Percentiles rank a stretch among this genome's conserved stretches.
These are phyloP conservation scores for Allygus modestus DNA, from an alignment of 2,888 invertebrate genomes.

Conservation along the genomic window DNA sequence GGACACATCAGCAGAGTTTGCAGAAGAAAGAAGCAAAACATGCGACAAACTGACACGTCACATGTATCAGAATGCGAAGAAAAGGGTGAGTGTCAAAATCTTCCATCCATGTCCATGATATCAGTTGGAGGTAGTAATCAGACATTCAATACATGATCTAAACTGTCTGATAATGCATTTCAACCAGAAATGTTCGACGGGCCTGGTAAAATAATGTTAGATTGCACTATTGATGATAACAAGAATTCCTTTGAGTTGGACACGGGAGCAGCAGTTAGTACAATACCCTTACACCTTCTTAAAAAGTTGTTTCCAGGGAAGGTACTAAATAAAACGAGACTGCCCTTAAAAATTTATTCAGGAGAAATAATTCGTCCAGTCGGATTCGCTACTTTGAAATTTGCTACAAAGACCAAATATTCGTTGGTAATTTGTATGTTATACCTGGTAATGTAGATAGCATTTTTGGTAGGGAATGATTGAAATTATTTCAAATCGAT, in stretches of 20 bases:
- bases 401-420: too few species aligned
- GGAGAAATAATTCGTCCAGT: slow-evolving; percentile 16
- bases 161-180: background rate
- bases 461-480: too few species aligned
- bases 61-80: background rate
- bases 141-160: background rate
- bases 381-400: too few species aligned
- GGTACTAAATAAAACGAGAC: background rate
- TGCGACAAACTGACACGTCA: background rate
- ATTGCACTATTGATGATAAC: background rate
- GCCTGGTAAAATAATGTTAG: background rate
- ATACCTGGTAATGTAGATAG: too few species aligned
- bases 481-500: too few species aligned
- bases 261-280: background rate
- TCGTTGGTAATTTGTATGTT: too few species aligned
- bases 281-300: background rate
- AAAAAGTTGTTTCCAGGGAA: slow-evolving; percentile 1
- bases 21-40: background rate
- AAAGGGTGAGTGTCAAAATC: background rate
- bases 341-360: background rate
- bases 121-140: background rate
- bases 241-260: background rate
- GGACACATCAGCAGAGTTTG: background rate
- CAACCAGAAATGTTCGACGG: background rate
- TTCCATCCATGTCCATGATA: background rate